Evolutionary conservation across 2,113 vertebrate species (phyloP).

Genomic region (Choloepus hoffmanni): DNA sequence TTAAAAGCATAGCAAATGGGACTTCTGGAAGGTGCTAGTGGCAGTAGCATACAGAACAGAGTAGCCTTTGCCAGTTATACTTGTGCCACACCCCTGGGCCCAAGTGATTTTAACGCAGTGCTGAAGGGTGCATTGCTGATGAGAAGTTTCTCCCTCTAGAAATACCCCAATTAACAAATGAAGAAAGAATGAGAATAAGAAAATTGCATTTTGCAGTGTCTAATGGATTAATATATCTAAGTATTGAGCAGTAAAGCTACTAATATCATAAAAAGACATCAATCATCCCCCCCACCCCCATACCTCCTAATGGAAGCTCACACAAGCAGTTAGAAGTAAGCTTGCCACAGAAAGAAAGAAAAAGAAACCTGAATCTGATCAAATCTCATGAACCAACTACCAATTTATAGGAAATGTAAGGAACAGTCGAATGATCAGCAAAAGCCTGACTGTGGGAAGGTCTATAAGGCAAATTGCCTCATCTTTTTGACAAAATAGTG

Average conservation of each 20-base stretch:
- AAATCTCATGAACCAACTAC: neutral
- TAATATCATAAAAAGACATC: too few relatives aligned
- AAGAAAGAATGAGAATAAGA: neutral
- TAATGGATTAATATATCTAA: neutral
- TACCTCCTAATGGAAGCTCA: too few relatives aligned
- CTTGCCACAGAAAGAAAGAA: neutral
- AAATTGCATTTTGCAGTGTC: neutral
- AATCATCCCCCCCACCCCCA: too few relatives aligned
- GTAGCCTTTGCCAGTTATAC: too few relatives aligned
- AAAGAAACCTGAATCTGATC: neutral
- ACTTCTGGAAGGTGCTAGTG: too few relatives aligned
- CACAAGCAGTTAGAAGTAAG: neutral
- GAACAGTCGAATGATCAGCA: neutral
- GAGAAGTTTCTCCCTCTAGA: neutral
- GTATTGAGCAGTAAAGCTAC: neutral
- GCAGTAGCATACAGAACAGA: neutral
- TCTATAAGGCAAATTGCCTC: too few relatives aligned
- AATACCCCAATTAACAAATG: neutral
- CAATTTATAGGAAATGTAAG: neutral
- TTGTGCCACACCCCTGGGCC: too few relatives aligned
- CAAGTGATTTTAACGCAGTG: too few relatives aligned
- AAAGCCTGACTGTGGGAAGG: neutral
- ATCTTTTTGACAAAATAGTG: neutral
- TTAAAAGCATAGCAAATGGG: neutral
- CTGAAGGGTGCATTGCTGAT: neutral